Evolutionary conservation across 2,888 invertebrate species (phyloP), one percentile per base, ranked within the genome.

Genomic region (Dicyrtomina minuta): DNA sequence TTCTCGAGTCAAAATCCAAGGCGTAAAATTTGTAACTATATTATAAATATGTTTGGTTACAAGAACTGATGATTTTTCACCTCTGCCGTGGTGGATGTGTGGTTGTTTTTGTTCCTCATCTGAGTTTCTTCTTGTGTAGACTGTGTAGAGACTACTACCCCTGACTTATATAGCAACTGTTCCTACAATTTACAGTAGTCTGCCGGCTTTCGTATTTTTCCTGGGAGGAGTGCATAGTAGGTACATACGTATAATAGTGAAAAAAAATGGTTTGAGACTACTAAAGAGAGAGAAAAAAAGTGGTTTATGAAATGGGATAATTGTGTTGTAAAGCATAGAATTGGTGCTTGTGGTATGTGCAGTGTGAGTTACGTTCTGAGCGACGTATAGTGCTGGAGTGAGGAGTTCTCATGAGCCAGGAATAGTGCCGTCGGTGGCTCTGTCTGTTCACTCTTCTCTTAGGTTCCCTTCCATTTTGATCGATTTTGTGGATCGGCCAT

Each of bases 401-500:
- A 15, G 20, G 62, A 62, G 49, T 46, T 39, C 39, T 58, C 55
- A 15, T 55, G 55, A 55, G 26, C 26, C 55, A 55, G 58, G 39
- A 41, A 58, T 20, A 27, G 58, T 58, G 58, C 58, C 58, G 58
- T 33, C 58, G 58, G 58, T 58, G 58, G 58, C 58, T 58, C 58
- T 58, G 58, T 58, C 26, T 58, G 39, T 58, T 33, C 58, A 41
- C 41, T 58, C 20, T 20, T 46, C 46, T 33, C 59, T 70, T 71
- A 68, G 72, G 70, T 74, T 75, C 77, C 72, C 74, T 77, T 78
- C 76, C 77, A 78, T 76, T 76, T 78, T 74, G 76, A 78, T 78
- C 76, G 77, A 78, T 78, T 78, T 75, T 76, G 77, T 73, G 72
- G 71, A 75, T 75, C 75, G 73, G 75, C 76, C 77, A 76, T 77